Evolutionary conservation across 2,113 vertebrate genomes (phyloP), one percentile per base, ranked within the genome.

Genomic region (Prinia subflava): DNA sequence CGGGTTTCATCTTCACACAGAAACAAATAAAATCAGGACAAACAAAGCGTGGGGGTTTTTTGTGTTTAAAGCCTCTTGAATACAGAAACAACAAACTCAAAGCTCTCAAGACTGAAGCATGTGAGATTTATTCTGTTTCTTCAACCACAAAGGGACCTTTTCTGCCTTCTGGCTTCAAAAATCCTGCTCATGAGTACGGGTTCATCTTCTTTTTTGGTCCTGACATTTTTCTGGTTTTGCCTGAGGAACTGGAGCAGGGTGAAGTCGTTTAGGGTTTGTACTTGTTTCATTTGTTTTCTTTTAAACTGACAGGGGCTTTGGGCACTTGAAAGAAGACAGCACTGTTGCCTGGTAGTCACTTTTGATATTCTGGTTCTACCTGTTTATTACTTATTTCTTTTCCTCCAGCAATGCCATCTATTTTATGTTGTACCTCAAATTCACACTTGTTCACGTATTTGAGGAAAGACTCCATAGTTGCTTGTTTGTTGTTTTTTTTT

Each of bases 261-360:
- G 39, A 94, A 94, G 85, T 52, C 6, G 0, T 86, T 95, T 59
- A 92, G 39, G 23, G 25, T 52, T 93, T 91, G 35, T 10, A 13
- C 30, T 60, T 44, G 24, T 87, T 95, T 65, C 39, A 70, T 95
- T 94, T 90, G 44, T 93, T 96, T 83, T 91, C 70, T 52, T 88
- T 63, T 83, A 67, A 90, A 52, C 23, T 87, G 90, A 44, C 63
- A 68, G 71, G 7, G 17, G 47, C 87, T 88, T 69, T 41, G 42
- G 60, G 75, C 87, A 30, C 55, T 94, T 82, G 49, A 68, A 88
- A 88, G 50, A 35, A 94, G 56, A 62, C 27, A 70, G 6, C 2
- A 2, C 46, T 35, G 9, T 62, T 91, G 42, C 67, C 87, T 2
- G 0, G 44, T 9, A 76, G 70, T 67, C 14, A 39, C 25, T 92